Evolutionary conservation across 1,140 invertebrate species (phyloP), one percentile per base, ranked within the genome.

Genomic region (Nebria ingens): DNA sequence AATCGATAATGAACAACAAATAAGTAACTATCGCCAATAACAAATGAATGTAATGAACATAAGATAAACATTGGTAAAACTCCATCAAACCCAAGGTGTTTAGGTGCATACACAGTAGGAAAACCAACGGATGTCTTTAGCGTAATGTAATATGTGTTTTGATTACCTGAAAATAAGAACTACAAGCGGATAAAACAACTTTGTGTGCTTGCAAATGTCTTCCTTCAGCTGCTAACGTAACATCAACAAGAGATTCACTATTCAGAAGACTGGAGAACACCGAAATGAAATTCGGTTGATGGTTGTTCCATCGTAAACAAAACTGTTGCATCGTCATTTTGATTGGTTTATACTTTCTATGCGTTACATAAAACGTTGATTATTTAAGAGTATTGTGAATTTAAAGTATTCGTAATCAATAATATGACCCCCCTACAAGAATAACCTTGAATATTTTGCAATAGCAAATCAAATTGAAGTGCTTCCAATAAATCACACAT

Each of bases 251-350:
- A n/a, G 85, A 83, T 67, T 90, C 86, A 65, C 82, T 88, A 64
- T 82, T 85, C 52, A 91, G 73, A 53, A 91, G 71, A 62, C 79
- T 83, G 21, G 85, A 87, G 71, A 91, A 91, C 60, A 89, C 87
- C 1, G 86, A 87, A 62, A 91, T 89, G 65, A 91, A 88, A 70
- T 92, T 91, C 13, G 87, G 87, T 63, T 89, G 87, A 75, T 92
- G 89, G 73, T 91, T 90, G 71, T 91, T 91, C 89, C 89, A 91
- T 54, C 87, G 78, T 57, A 91, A 73, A 70, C 87, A 90, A 70
- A 90, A 93, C 65, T 93, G 87, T 73, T 91, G 88, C 71, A 82
- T 81, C 57, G 84, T 78, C 84, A 86, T 87, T 56, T 52, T 59
- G 17, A 12, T 17, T 11, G 9, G 9, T 45, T 45, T 9, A 45